Base-by-base conservation (phyloP, 2,797 vertebrate species). In the Geotrypetes seraphini region DNA sequence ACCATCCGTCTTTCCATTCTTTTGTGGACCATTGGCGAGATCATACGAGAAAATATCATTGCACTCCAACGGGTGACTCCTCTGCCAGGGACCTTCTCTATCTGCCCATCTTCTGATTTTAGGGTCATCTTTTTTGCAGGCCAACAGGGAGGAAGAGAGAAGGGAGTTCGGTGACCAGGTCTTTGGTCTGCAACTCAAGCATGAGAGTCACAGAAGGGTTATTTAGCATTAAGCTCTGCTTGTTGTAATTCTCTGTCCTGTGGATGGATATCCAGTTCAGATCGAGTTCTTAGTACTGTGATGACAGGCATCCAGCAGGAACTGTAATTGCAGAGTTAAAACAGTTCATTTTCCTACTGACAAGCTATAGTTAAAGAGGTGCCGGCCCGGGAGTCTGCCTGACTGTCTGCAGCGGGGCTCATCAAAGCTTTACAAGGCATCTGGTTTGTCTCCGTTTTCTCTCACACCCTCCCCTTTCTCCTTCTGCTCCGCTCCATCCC, bases 361-460 rank as follows among this genome's bases (percentile, higher is more conserved):
- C 79, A 76, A 70, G 67, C 72, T 64, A 68, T 66, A 71, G 71
- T 81, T 74, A 79, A 69, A 73, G 75, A 82, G 77, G 78, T 75
- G 84, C 80, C 77, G n/a, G n/a, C n/a, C n/a, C n/a, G 71, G 76
- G 59, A 73, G 81, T 82, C 82, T 77, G 83, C 73, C 81, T 61
- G 82, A 62, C 70, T 82, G 84, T 86, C 84, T 87, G 75, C 81
- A 74, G 73, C 31, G 54, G 65, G 63, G 69, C 62, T 73, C 83
- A 87, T 87, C 83, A 86, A 86, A 87, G 81, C 73, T 41, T 56
- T 47, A 54, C 53, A 63, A 71, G 72, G 79, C 83, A 79, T 86
- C 82, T 87, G 84, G 75, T 77, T 78, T 74, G 77, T 78, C 81
- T 87, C 83, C 78, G 77, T 67, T 73, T 77, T 78, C 79, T 76